Evolutionary conservation across 1,140 invertebrate species (phyloP).

Genomic region (Zaprionus davidi): DNA sequence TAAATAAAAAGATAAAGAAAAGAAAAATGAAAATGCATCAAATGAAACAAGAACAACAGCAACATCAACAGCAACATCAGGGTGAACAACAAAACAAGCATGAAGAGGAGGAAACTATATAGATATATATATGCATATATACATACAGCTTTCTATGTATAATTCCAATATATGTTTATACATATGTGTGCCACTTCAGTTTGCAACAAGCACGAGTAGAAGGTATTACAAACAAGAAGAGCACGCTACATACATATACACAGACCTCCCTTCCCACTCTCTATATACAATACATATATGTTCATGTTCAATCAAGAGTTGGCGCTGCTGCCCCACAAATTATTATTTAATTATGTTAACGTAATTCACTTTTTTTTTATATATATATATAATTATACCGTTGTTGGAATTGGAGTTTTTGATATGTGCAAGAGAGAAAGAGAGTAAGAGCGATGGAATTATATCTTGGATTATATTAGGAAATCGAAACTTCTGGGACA

Average conservation of each 20-base stretch:
- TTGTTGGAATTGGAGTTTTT: background rate
- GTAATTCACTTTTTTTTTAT: slow-evolving; percentile 28
- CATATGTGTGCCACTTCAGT: background rate
- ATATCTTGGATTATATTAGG: too few relatives aligned
- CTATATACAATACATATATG: background rate
- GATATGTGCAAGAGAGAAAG: background rate
- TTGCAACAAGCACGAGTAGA: too few relatives aligned
- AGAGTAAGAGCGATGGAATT: too few relatives aligned
- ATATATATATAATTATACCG: background rate
- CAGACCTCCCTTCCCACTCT: background rate
- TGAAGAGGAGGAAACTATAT: background rate
- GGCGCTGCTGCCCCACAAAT: slow-evolving; percentile 2
- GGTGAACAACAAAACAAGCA: background rate
- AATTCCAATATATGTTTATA: background rate
- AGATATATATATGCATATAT: background rate
- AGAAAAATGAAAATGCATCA: slow-evolving; percentile 1
- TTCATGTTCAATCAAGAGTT: slow-evolving; percentile 12
- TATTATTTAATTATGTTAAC: slow-evolving; percentile 27
- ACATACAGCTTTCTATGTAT: background rate
- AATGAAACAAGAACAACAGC: slow-evolving; percentile 2
- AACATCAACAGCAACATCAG: background rate
- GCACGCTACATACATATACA: slow-evolving; percentile 3
- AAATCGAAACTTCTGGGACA: background rate
- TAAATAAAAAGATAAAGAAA: slow-evolving; percentile 13
- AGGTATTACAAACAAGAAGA: background rate